These are phyloP conservation scores for Acrobasis repandana DNA, from an alignment of 2,888 invertebrate species.

Conservation along the genomic window DNA sequence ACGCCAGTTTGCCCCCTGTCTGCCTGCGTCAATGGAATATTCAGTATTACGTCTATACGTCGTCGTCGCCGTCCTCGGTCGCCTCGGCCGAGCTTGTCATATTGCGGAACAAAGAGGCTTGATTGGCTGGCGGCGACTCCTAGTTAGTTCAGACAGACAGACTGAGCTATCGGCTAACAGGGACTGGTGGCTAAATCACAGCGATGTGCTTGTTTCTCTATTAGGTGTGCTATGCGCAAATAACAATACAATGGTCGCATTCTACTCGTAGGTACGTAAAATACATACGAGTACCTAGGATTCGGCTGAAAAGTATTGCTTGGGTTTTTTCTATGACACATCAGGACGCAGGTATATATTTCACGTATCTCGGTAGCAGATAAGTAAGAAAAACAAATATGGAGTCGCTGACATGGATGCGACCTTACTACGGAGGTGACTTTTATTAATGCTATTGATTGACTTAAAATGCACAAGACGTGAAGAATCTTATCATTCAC, in stretches of 20 bases:
- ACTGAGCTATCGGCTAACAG: background rate
- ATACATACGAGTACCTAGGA: no score
- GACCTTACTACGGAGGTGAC: background rate
- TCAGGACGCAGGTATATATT: no score
- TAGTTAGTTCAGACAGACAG: background rate
- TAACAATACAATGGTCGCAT: no score
- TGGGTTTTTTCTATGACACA: no score
- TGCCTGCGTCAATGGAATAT: no score
- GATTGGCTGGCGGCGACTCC: constrained; percentile 19
- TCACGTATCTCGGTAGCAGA: no score
- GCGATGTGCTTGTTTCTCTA: background rate
- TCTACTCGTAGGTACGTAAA: no score
- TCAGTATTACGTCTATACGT: no score
- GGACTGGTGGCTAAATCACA: background rate
- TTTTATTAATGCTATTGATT: background rate
- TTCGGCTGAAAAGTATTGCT: no score
- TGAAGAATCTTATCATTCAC: background rate
- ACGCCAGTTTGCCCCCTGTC: no score
- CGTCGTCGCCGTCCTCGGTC: no score
- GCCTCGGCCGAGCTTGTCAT: constrained; percentile 12
- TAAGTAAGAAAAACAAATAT: background rate
- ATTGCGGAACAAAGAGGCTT: constrained; percentile 19
- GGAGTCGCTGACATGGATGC: background rate
- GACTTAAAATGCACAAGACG: background rate
- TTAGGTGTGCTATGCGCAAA: background rate